Evolutionary conservation across 2,888 invertebrate genomes (phyloP).

Genomic region (Ichneumoninae sp.): DNA sequence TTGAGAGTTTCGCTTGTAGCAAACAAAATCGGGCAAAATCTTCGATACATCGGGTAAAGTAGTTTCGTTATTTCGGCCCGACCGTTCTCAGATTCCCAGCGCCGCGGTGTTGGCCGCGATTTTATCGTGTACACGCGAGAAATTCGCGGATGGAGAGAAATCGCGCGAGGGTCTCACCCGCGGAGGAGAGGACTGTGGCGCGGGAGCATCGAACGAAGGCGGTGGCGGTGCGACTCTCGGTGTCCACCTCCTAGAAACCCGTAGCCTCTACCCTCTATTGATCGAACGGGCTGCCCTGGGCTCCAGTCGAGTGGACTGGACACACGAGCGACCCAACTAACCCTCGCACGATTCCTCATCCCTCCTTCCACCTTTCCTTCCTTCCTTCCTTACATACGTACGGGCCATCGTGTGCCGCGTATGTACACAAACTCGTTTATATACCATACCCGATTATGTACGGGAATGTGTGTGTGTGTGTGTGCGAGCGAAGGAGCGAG

Average conservation of each 20-base stretch:
- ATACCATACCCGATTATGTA: slow-evolving; percentile 51
- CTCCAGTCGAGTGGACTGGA: slow-evolving; percentile 83
- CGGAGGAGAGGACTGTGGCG: slow-evolving; percentile 17
- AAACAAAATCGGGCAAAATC: background rate
- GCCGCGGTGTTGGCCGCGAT: background rate
- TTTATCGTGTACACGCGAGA: background rate
- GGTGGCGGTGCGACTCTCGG: slow-evolving; percentile 67
- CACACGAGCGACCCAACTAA: slow-evolving; percentile 79
- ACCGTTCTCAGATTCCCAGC: background rate
- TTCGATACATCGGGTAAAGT: background rate
- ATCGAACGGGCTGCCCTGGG: slow-evolving; percentile 83
- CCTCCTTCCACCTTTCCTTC: slow-evolving; percentile 67
- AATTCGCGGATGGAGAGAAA: slow-evolving; percentile 9
- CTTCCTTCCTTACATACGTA: slow-evolving; percentile 59
- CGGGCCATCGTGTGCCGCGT: slow-evolving; percentile 22
- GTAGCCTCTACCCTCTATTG: slow-evolving; percentile 84
- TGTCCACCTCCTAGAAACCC: slow-evolving; percentile 83
- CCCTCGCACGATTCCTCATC: slow-evolving; percentile 76
- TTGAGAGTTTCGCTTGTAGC: background rate
- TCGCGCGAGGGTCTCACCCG: slow-evolving; percentile 13
- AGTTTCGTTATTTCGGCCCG: background rate
- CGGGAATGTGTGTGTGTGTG: background rate
- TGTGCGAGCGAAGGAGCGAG: slow-evolving; percentile 18
- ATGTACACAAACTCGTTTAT: slow-evolving; percentile 52
- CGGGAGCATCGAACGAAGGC: slow-evolving; percentile 55